Percentiles rank a stretch among this genome's conserved stretches.
Evolutionary conservation across 2,797 vertebrate species (phyloP).

Genomic region (Clangula hyemalis): DNA sequence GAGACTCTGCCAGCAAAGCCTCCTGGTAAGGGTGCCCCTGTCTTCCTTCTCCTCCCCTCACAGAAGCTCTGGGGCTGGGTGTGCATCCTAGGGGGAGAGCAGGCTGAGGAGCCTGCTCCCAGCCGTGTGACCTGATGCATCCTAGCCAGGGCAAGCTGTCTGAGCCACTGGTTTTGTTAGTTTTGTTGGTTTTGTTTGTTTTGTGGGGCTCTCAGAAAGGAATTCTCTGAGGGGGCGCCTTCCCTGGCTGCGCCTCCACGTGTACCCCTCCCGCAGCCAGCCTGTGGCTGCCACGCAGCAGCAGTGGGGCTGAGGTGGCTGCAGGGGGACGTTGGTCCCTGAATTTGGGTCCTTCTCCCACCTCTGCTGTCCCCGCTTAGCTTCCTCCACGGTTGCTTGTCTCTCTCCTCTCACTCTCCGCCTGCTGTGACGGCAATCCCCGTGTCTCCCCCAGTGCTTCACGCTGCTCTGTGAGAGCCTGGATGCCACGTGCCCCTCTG

Average conservation of each 20-base stretch:
- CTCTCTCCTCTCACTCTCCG: neutral
- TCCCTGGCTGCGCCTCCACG: neutral
- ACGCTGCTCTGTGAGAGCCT: slow-evolving; percentile 73
- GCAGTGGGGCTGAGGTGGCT: neutral
- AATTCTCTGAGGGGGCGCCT: neutral
- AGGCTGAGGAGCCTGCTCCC: neutral
- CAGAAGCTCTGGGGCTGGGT: neutral
- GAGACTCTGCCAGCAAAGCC: slow-evolving; percentile 72
- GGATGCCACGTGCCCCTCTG: slow-evolving; percentile 36
- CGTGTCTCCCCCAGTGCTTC: slow-evolving; percentile 73
- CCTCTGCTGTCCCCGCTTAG: neutral
- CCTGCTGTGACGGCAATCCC: neutral
- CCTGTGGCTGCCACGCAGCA: neutral
- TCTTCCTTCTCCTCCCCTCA: neutral
- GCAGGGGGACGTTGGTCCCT: neutral
- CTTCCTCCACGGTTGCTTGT: neutral
- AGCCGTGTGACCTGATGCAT: neutral
- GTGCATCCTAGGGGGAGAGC: neutral
- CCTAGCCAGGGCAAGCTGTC: neutral
- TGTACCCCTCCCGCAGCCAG: neutral
- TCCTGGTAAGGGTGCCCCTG: slow-evolving; percentile 65
- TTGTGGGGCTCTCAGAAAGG: neutral
- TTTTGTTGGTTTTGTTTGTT: neutral
- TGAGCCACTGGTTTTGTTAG: neutral
- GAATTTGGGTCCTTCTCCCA: neutral